Percentiles rank a stretch among this genome's conserved stretches.
Evolutionary conservation across 2,888 invertebrate genomes (phyloP).

Genomic region (Spodoptera littoralis): DNA sequence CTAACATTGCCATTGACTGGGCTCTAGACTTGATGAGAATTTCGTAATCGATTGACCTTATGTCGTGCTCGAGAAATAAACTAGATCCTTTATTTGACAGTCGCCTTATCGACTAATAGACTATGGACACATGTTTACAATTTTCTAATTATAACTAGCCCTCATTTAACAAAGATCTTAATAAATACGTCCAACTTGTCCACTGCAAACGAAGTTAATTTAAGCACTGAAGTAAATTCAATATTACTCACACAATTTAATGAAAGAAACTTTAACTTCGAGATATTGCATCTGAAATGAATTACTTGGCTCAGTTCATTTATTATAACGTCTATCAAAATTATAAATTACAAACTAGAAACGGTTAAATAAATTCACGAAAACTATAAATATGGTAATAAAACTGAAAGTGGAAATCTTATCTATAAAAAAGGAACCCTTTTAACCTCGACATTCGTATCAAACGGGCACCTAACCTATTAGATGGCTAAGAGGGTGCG

Average conservation of each 20-base stretch:
- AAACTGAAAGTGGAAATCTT: slow-evolving; percentile 53
- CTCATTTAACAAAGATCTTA: no score
- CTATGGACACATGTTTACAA: no score
- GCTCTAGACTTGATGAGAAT: no score
- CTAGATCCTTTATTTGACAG: no score
- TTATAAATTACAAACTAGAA: background rate
- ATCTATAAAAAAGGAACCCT: slow-evolving; percentile 53
- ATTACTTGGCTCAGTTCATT: background rate
- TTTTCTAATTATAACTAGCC: no score
- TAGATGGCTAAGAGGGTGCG: slow-evolving; percentile 70
- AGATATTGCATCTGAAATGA: slow-evolving; percentile 11
- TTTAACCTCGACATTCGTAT: slow-evolving; percentile 54
- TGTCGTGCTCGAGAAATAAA: no score
- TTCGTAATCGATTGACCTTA: no score
- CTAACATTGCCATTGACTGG: no score
- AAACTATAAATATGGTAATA: slow-evolving; percentile 48
- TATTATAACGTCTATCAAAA: slow-evolving; percentile 5
- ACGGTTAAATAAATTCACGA: slow-evolving; percentile 15
- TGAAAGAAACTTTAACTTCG: background rate
- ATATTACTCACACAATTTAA: background rate
- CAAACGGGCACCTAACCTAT: slow-evolving; percentile 66
- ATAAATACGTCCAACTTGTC: no score
- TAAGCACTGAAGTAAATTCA: no score
- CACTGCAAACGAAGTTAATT: no score
- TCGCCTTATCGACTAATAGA: no score